Evolutionary conservation across 2,888 invertebrate genomes (phyloP), one percentile per base, ranked within the genome.

Genomic region (Chymomyza fuscimana): DNA sequence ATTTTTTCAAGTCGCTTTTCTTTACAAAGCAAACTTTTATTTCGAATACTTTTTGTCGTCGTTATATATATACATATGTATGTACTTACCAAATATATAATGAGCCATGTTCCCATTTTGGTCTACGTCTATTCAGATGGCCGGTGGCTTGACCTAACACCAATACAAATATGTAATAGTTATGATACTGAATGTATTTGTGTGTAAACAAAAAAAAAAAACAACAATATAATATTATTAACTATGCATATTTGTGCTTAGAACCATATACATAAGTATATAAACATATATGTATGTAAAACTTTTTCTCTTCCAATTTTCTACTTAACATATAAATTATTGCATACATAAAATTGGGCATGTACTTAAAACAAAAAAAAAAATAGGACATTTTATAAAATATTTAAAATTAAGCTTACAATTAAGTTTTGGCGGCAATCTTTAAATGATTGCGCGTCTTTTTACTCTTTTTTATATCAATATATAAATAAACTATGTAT

Each of bases 381-480:
- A 16, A 54, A 19, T 22, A n/a, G 9, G 15, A 16, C 10, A 54
- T 54, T 19, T 19, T 22, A 16, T 19, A 54, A 19, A 15, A 54
- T 54, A 54, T 54, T 58, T 58, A 58, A 58, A 25, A 12, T 67
- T 69, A 77, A 73, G 70, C 68, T 72, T 74, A 70, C 54, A 54
- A 73, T 70, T 75, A 75, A 75, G 75, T 75, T 74, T 75, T 67
- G 64, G 52, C 71, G 70, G 81, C 66, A 63, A 22, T 67, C 62
- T 66, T 68, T 54, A 60, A 64, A 73, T 60, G 70, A 64, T 58
- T 71, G 67, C 66, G 70, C 81, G 80, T 72, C 72, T 79, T 83
- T 72, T 81, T 79, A 81, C 74, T 79, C 79, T 79, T 78, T 78
- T 78, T 81, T 79, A 78, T 73, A 79, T 72, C 60, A 78, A 71